These are phyloP conservation scores for Rutpela maculata DNA, from an alignment of 2,888 invertebrate species.

Conservation along the genomic window DNA sequence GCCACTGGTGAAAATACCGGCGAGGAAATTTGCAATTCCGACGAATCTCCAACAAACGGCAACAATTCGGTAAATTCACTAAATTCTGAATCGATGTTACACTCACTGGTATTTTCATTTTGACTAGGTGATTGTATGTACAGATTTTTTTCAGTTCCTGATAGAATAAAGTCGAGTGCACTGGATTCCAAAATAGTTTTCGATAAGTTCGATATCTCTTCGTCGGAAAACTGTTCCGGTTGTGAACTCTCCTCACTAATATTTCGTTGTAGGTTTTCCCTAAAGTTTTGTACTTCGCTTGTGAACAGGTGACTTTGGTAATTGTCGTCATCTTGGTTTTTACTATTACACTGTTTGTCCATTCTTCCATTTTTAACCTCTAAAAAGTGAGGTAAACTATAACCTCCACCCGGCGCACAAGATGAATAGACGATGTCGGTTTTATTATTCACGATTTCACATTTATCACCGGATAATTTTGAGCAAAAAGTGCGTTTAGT, in stretches of 20 bases:
- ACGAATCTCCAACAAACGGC: slow-evolving; percentile 48
- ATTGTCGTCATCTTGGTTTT: slow-evolving; percentile 15
- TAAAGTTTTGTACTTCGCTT: slow-evolving; percentile 50
- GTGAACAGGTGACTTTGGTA: slow-evolving; percentile 40
- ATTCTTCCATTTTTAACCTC: slow-evolving; percentile 54
- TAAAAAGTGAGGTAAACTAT: slow-evolving; percentile 21
- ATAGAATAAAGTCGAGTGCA: slow-evolving; percentile 67
- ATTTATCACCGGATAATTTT: slow-evolving; percentile 36
- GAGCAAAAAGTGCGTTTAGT: slow-evolving; percentile 49
- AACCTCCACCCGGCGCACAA: slow-evolving; percentile 33
- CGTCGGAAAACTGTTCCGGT: slow-evolving; percentile 55
- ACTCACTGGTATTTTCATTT: slow-evolving; percentile 57
- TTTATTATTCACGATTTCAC: slow-evolving; percentile 31
- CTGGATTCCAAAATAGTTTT: slow-evolving; percentile 57
- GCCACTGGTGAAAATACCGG: slow-evolving; percentile 39
- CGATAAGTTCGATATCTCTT: slow-evolving; percentile 49
- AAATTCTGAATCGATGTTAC: slow-evolving; percentile 55
- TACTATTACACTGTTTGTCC: slow-evolving; percentile 45
- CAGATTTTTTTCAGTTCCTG: slow-evolving; percentile 64
- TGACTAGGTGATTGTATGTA: slow-evolving; percentile 64
- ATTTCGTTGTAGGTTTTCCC: slow-evolving; percentile 46
- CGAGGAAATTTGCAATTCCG: slow-evolving; percentile 21
- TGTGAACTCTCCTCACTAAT: slow-evolving; percentile 57
- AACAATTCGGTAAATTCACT: slow-evolving; percentile 61
- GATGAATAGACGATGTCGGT: slow-evolving; percentile 23